Percentiles rank a stretch among this genome's conserved stretches.
phyloP scores from a whole-genome alignment of 2,113 vertebrate species.

The Larimichthys crocea region DNA sequence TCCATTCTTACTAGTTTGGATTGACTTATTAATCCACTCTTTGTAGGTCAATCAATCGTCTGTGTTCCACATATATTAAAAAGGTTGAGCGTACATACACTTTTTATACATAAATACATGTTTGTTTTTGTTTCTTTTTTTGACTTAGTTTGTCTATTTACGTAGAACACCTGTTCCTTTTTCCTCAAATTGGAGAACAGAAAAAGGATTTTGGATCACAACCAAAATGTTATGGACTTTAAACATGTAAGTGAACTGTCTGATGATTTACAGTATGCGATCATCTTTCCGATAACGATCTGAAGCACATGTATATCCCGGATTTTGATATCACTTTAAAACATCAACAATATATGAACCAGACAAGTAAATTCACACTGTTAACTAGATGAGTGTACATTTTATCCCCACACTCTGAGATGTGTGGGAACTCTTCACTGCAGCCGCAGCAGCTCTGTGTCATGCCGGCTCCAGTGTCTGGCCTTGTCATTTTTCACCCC shows the following conservation, averaged over 20 bases:
- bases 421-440: constrained; percentile 66
- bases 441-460: constrained; percentile 56
- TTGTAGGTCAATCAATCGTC: not conserved
- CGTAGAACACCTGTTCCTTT: not conserved
- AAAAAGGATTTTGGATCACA: not conserved
- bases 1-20: not conserved
- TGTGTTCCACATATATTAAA: not conserved
- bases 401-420: constrained; percentile 37
- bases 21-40: not conserved
- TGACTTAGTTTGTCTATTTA: not conserved
- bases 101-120: not conserved
- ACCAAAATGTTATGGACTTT: not conserved
- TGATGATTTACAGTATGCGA: not conserved
- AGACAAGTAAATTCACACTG: not conserved
- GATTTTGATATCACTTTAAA: not conserved
- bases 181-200: not conserved
- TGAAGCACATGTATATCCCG: not conserved
- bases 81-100: not conserved
- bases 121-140: not conserved
- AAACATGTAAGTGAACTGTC: not conserved
- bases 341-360: not conserved
- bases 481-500: constrained; percentile 73
- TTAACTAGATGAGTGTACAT: not conserved
- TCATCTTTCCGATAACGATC: not conserved
- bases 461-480: constrained; percentile 73